These are phyloP conservation scores for Willowsia nigromaculata DNA, from an alignment of 2,888 invertebrate species.

Conservation along the genomic window DNA sequence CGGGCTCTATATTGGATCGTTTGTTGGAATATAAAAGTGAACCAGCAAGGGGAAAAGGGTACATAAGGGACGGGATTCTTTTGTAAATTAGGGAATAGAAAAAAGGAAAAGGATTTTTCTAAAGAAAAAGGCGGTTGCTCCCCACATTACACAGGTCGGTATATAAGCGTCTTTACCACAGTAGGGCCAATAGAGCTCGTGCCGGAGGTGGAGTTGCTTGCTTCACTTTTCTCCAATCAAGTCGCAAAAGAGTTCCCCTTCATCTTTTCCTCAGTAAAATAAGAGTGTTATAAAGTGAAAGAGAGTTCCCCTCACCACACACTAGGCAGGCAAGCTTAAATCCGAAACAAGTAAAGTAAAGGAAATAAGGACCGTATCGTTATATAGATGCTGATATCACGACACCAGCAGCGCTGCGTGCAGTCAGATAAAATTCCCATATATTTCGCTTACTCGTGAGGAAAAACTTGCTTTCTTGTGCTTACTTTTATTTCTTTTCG, in stretches of 20 bases:
- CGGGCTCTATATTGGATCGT: neutral
- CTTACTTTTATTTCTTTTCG: conserved; percentile 56
- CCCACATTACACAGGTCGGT: conserved; percentile 33
- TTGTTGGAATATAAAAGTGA: conserved; percentile 9
- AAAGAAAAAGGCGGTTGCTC: conserved; percentile 68
- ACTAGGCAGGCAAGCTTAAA: neutral
- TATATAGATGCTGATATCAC: neutral
- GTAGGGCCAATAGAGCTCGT: conserved; percentile 65
- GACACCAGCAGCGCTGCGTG: neutral
- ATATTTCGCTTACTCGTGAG: conserved; percentile 5
- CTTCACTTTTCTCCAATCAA: conserved; percentile 78
- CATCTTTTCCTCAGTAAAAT: conserved; percentile 59
- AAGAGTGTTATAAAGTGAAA: conserved; percentile 58
- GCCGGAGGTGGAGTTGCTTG: conserved; percentile 78
- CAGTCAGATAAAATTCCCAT: conserved; percentile 23
- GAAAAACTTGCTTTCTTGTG: conserved; percentile 33
- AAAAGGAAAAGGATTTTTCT: conserved; percentile 55
- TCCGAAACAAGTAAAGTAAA: neutral
- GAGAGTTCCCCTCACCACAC: conserved; percentile 41
- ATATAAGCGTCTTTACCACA: conserved; percentile 38
- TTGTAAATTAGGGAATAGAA: conserved; percentile 27
- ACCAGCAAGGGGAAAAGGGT: conserved; percentile 50
- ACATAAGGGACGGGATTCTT: conserved; percentile 58
- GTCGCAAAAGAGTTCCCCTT: conserved; percentile 70
- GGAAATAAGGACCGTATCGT: conserved; percentile 20